Base-by-base conservation (phyloP, 2,797 vertebrate species). In the Falco cherrug region DNA sequence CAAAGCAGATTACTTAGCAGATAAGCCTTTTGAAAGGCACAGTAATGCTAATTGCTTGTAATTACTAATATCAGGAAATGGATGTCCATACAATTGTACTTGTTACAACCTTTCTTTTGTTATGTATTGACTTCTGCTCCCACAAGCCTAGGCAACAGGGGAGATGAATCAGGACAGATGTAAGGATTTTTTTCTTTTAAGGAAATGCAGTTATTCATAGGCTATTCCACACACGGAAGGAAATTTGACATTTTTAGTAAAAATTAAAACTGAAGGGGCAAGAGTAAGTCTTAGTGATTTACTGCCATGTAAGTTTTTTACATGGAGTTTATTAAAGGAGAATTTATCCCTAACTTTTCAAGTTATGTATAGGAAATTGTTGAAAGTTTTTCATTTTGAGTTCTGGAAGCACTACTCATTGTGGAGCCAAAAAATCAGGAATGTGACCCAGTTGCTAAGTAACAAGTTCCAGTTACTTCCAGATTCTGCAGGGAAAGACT, bases 391-490 rank as follows among this genome's bases (percentile, higher is more conserved):
- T 97, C 60, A 68, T 92, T 92, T 79, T 68, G 45, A 64, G 29
- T 85, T 95, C 89, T 96, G 92, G 89, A 97, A 96, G 45, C 56
- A 35, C 45, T 83, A 3, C 60, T 91, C 24, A 16, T 64, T 47
- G 12, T 68, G 37, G 64, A 93, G 95, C 95, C 89, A 95, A 89
- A 91, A 95, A 60, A 82, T 79, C 91, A 91, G 89, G 95, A 97
- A 96, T 97, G 95, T 96, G 92, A 96, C 89, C 92, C 71, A 89
- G 92, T 94, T 96, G 92, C 95, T 93, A 94, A 95, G 90, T 70
- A 85, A 92, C 75, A 92, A 80, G 64, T 80, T 87, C 89, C 87
- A 91, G 78, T 95, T 93, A 39, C 93, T 95, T 96, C 81, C 87
- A 96, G 89, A 94, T 89, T 93, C 92, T 95, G 54, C 84, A 71